Evolutionary conservation across 2,113 vertebrate species (phyloP), one percentile per base, ranked within the genome.

Genomic region (Murina feae): DNA sequence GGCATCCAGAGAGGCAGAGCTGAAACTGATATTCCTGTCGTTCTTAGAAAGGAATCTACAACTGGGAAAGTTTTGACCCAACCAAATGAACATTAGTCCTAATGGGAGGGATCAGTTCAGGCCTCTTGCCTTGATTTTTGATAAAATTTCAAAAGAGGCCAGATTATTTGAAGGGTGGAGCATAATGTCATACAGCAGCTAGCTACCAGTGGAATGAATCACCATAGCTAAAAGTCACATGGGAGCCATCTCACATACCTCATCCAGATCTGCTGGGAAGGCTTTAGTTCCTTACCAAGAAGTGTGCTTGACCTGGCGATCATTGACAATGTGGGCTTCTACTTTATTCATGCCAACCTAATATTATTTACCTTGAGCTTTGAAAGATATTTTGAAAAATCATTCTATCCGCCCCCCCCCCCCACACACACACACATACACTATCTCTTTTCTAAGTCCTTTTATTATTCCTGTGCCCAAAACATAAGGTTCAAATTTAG

Each of bases 121-220:
- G 75, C 82, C 32, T 65, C 25, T 78, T 83, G 51, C 53, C n/a
- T 91, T 90, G 42, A 63, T 76, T 89, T 96, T 90, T 81, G 69
- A 83, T 95, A 69, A 35, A 28, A 69, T 90, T 95, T 95, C 69
- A 75, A 90, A 81, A 66, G 16, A 93, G 74, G 75, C 60, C 69
- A 86, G 86, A 63, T 65, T 65, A 93, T 94, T 95, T 69, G 47
- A 88, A 28, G 60, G 88, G 81, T 93, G 85, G 94, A 79, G 60
- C 23, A 37, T 35, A 81, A 37, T 51, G 7, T 66, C 87, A 63
- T 80, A 44, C 4, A 76, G 44, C 68, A 90, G 88, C 80, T 93
- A 75, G 88, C 88, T 95, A 79, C 68, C 63, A 92, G 82, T 69
- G 20, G 21, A 93, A 66, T 95, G 83, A 86, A 60, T 93, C 95